Conservation (phyloP, 2,888 invertebrate genomes). For the Octodonta nipae region DNA sequence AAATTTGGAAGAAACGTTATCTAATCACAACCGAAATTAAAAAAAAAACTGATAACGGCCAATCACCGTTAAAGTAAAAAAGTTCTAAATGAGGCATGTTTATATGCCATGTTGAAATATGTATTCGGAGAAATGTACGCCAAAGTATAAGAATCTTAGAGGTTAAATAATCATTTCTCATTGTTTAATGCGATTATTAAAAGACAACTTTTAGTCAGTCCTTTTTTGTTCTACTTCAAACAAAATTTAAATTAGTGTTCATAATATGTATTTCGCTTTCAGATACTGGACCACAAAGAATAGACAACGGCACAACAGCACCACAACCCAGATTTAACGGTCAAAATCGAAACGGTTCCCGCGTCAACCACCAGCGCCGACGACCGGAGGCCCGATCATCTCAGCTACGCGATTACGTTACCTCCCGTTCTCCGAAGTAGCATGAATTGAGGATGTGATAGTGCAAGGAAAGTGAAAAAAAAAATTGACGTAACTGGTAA, state of each 20-base stretch:
- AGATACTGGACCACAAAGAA: slow-evolving; percentile 18
- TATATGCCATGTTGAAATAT: too few relatives aligned
- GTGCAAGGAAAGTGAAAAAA: slow-evolving; percentile 3
- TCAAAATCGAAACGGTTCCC: slow-evolving; percentile 12
- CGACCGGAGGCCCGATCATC: slow-evolving; percentile 28
- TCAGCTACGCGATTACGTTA: slow-evolving; percentile 33
- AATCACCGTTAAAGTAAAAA: too few relatives aligned
- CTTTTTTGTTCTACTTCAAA: too few relatives aligned
- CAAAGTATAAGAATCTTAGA: too few relatives aligned
- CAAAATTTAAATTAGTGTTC: not conserved
- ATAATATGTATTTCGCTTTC: slow-evolving; percentile 3
- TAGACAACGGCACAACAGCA: slow-evolving; percentile 9
- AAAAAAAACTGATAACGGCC: too few relatives aligned
- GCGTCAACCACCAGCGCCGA: slow-evolving; percentile 20
- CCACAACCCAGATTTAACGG: slow-evolving; percentile 14
- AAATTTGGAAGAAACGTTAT: too few relatives aligned
- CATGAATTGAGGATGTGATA: slow-evolving; percentile 10
- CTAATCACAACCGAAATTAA: too few relatives aligned
- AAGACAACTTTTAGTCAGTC: too few relatives aligned
- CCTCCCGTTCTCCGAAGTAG: slow-evolving; percentile 36
- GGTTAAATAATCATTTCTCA: too few relatives aligned
- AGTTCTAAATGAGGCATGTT: too few relatives aligned
- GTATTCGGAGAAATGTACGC: too few relatives aligned
- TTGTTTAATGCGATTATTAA: too few relatives aligned
- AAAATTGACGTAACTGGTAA: slow-evolving; percentile 3